These are phyloP conservation scores for Pogonophryne albipinna DNA, from an alignment of 2,797 vertebrate species.

Conservation along the genomic window DNA sequence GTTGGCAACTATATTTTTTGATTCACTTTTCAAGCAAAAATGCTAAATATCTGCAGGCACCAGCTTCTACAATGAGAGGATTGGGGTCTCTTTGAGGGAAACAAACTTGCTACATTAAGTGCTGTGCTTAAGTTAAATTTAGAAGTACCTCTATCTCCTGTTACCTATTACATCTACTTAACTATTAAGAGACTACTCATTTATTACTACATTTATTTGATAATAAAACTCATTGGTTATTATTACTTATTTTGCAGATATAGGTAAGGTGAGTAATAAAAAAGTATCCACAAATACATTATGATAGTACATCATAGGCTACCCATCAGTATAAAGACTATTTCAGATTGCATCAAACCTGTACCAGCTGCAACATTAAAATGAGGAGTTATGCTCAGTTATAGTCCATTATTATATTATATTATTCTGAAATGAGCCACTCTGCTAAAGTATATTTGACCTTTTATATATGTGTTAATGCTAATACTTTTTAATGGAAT, in stretches of 20 bases:
- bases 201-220: background rate
- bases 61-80: background rate
- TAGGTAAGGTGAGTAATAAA: background rate
- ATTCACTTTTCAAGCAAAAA: background rate
- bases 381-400: background rate
- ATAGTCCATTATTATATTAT: background rate
- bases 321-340: background rate
- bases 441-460: background rate
- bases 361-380: background rate
- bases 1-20: background rate
- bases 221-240: background rate
- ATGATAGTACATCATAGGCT: no score
- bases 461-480: background rate
- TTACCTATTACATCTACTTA: background rate
- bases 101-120: background rate
- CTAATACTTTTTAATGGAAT: background rate
- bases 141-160: background rate
- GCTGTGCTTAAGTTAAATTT: background rate
- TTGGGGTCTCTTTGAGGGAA: background rate
- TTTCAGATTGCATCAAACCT: background rate
- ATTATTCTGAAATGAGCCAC: background rate
- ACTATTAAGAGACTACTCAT: background rate
- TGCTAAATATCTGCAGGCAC: background rate
- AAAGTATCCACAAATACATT: background rate
- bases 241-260: background rate